Evolutionary conservation across 2,797 vertebrate species (phyloP).

Genomic region (Macroramphosus scolopax): DNA sequence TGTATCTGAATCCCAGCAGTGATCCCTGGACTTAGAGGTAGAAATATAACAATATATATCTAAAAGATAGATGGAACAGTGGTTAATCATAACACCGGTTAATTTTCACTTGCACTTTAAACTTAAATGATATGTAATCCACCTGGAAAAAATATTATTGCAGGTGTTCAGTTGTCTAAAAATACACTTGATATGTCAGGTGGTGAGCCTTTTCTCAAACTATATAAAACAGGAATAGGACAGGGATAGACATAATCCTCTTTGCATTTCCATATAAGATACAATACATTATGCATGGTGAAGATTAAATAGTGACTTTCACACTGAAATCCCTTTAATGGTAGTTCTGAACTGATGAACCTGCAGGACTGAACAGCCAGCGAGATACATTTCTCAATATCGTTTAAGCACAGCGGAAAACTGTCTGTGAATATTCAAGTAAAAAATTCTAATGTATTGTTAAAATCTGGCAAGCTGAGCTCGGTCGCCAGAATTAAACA

Average conservation of each 20-base stretch:
- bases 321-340: conserved; percentile 36
- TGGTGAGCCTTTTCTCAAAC: conserved; percentile 12
- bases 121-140: conserved; percentile 6
- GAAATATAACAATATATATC: not conserved
- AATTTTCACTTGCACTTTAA: not conserved
- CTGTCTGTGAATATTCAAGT: too few species aligned
- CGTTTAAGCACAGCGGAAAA: too few species aligned
- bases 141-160: conserved; percentile 2
- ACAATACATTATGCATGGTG: conserved; percentile 32
- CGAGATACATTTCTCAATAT: conserved; percentile 5
- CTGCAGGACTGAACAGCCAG: conserved; percentile 12
- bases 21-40: conserved; percentile 8
- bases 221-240: conserved; percentile 27
- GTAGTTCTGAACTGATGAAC: conserved; percentile 24
- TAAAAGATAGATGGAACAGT: not conserved
- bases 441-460: too few species aligned
- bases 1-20: conserved; percentile 43
- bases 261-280: conserved; percentile 42
- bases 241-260: conserved; percentile 46
- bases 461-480: too few species aligned
- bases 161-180: conserved; percentile 25
- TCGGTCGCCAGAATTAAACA: too few species aligned
- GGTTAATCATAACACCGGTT: not conserved
- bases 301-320: conserved; percentile 51
- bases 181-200: conserved; percentile 1